Base-by-base conservation (phyloP, 2,888 invertebrate species). In the Scaptomyza tumidula region DNA sequence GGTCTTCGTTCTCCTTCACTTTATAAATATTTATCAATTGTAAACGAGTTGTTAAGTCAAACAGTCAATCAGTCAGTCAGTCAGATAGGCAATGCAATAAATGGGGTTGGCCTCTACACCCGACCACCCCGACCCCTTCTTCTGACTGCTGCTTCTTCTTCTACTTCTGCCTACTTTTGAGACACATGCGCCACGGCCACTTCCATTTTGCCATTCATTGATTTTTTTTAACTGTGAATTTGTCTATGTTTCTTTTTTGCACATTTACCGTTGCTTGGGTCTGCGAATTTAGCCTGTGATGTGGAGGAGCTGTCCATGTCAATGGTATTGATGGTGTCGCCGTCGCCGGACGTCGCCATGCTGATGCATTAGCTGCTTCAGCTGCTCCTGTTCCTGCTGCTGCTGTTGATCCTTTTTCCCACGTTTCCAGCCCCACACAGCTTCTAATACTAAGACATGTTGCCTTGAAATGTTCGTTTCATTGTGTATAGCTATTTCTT, bases 291-390 rank as follows among this genome's bases (percentile, higher is more conserved):
- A 90, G 94, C 95, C 92, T 93, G 93, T 72, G 93, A 92, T 86
- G 93, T 93, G 3, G 91, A 90, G 90, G 94, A 94, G 91, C 94
- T 94, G 93, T 96, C 96, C 93, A 95, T 94, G 94, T 96, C 96
- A 91, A 96, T 96, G 92, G 95, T 95, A 93, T 96, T 96, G 91
- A 95, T 93, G 91, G 93, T 95, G 93, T 96, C 96, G 92, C 79
- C 83, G 71, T 88, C 83, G 60, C 96, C 96, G 93, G 96, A 96
- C 94, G 52, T 52, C 39, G 96, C 96, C 96, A 96, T 96, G 71
- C 77, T 93, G 94, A 93, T 64, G 57, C 69, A 73, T 78, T 67
- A 54, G 78, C 73, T 76, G 53, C 62, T 66, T 41, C 56, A 31
- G 46, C 67, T 55, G 45, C 53, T 55, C 24, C 66, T 73, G 37